Evolutionary conservation across 35 echinoderm and acorn worm species (phyloP), one percentile per base, ranked within the genome.

Genomic region (Apostichopus japonicus): DNA sequence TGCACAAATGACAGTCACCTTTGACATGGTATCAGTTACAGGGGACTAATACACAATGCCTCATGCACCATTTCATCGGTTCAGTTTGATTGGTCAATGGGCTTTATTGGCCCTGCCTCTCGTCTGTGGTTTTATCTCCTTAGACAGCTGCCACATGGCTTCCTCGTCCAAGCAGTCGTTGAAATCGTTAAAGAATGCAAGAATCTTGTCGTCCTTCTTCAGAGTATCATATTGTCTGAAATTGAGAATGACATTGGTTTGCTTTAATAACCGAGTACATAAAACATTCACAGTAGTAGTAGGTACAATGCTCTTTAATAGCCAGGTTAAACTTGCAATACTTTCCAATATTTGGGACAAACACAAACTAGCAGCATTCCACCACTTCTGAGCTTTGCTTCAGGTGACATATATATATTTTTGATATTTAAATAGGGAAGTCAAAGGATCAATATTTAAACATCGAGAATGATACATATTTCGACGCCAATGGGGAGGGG

Each of bases 121-220:
- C 4, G 91, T 80, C 81, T 89, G 79, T 6, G 97, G 97, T 87
- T 98, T 98, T 80, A 98, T 98, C 54, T 92, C 93, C 75, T 98
- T 95, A 22, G 97, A 98, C 16, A 98, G 93, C 70, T 96, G 97
- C 97, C 94, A 96, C 97, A 98, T 96, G 2, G 97, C 93, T 56
- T 96, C 94, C 80, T 98, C 97, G 77, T 98, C 94, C 65, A 98
- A 62, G 76, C 90, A 98, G 79, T 98, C 93, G 56, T 90, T 96
- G 82, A 98, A 98, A 73, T 96, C 97, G 58, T 98, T 96, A 75
- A 96, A 98, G 83, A 96, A 94, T 5, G 91, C 55, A 44, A 93
- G 70, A 6, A 98, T 90, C 24, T 79, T 93, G 52, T 95, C 92
- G 22, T 94, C 77, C 52, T 91, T 94, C 87, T 84, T 91, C 70